Evolutionary conservation across 2,113 vertebrate genomes (phyloP).

Genomic region (Atlantisia rogersi): DNA sequence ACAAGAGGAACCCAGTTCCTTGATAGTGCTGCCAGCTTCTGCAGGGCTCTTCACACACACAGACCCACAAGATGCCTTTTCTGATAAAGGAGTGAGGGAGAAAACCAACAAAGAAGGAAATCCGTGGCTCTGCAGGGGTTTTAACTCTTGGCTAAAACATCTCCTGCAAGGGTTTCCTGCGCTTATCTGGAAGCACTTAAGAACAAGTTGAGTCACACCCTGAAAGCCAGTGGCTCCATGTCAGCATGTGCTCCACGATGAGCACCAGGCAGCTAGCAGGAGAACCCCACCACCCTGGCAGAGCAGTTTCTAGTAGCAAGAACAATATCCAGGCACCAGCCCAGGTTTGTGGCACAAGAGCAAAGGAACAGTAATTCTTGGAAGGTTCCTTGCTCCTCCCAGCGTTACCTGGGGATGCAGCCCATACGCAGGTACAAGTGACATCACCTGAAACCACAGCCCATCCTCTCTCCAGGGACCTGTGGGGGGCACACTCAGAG

Average conservation of each 20-base stretch:
- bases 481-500: background rate
- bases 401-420: background rate
- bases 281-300: background rate
- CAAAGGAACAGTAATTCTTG: background rate
- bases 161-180: background rate
- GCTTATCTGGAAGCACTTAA: background rate
- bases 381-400: background rate
- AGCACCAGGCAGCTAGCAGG: background rate
- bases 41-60: background rate
- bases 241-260: rapidly evolving
- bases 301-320: background rate
- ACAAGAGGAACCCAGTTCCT: background rate
- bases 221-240: background rate
- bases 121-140: background rate
- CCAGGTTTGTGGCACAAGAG: background rate
- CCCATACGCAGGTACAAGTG: rapidly evolving
- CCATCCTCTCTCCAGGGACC: background rate
- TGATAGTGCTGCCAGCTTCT: background rate
- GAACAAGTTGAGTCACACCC: background rate
- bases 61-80: background rate
- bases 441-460: background rate
- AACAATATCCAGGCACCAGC: background rate
- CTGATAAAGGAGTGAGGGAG: background rate
- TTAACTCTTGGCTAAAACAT: background rate
- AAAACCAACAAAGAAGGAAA: background rate